Percentiles rank a stretch among this genome's conserved stretches.
Evolutionary conservation across 2,888 invertebrate genomes (phyloP).

Genomic region (Nymphalis urticae): DNA sequence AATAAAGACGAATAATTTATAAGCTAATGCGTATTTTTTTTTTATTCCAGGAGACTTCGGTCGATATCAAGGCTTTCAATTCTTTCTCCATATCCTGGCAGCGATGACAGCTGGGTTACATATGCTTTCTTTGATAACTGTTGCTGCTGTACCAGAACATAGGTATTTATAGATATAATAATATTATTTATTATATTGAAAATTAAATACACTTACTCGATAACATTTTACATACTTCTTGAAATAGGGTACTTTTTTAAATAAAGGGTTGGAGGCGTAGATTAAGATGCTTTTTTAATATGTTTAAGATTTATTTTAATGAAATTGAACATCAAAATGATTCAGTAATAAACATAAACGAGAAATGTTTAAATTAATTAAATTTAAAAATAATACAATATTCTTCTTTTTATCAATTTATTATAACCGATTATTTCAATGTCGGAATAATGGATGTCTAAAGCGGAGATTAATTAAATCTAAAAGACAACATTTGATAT

Average conservation of each 20-base stretch:
- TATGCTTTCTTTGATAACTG: slow-evolving; percentile 90
- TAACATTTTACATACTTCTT: too few species aligned
- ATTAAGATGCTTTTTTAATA: too few species aligned
- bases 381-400: not conserved
- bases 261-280: too few species aligned
- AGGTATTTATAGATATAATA: slow-evolving; percentile 54
- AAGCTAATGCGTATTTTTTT: not conserved
- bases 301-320: too few species aligned
- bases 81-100: slow-evolving; percentile 87
- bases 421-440: not conserved
- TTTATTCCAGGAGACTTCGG: slow-evolving; percentile 88
- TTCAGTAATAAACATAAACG: too few species aligned
- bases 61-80: slow-evolving; percentile 90
- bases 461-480: not conserved
- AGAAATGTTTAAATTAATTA: too few species aligned
- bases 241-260: too few species aligned
- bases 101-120: slow-evolving; percentile 91
- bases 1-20: not conserved
- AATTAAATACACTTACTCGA: too few species aligned
- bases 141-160: slow-evolving; percentile 90
- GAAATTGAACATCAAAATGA: too few species aligned
- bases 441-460: not conserved
- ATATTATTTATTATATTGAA: too few species aligned
- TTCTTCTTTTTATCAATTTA: not conserved
- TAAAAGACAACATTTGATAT: too few species aligned